These are phyloP conservation scores for Apeira syringaria DNA, from an alignment of 2,888 invertebrate genomes.

Conservation along the genomic window DNA sequence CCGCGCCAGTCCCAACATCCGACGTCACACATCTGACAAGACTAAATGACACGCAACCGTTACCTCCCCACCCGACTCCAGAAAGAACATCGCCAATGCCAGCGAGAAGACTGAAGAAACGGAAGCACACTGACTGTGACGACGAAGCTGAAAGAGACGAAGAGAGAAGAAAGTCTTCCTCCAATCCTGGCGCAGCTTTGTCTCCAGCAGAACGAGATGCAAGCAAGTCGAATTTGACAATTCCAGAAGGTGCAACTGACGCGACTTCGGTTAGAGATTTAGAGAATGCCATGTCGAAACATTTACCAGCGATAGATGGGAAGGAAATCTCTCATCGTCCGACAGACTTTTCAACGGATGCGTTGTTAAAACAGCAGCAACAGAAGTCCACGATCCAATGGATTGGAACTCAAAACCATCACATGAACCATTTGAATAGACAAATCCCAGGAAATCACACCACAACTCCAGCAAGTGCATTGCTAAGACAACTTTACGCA, in stretches of 20 bases:
- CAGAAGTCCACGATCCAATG: constrained; percentile 94
- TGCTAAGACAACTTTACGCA: constrained; percentile 94
- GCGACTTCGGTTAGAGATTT: constrained; percentile 93
- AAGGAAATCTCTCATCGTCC: constrained; percentile 86
- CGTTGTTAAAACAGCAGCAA: constrained; percentile 91
- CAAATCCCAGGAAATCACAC: constrained; percentile 82
- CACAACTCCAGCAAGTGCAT: constrained; percentile 93
- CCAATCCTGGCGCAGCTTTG: constrained; percentile 68
- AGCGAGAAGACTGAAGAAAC: constrained; percentile 84
- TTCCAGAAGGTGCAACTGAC: constrained; percentile 68
- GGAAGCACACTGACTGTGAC: constrained; percentile 74
- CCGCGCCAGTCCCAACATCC: constrained; percentile 68
- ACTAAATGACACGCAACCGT: constrained; percentile 66
- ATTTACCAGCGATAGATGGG: constrained; percentile 87
- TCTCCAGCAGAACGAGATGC: constrained; percentile 73
- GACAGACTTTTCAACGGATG: constrained; percentile 94
- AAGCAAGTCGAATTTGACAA: constrained; percentile 63
- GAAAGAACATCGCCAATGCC: constrained; percentile 83
- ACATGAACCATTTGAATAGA: constrained; percentile 84
- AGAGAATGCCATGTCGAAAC: constrained; percentile 98
- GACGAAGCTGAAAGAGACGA: constrained; percentile 73
- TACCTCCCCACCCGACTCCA: constrained; percentile 69
- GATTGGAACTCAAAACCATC: constrained; percentile 92
- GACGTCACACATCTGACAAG: constrained; percentile 75
- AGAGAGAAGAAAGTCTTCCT: constrained; percentile 70